These are phyloP conservation scores for Polypterus bichir DNA, from an alignment of 2,113 vertebrate genomes.

Conservation along the genomic window DNA sequence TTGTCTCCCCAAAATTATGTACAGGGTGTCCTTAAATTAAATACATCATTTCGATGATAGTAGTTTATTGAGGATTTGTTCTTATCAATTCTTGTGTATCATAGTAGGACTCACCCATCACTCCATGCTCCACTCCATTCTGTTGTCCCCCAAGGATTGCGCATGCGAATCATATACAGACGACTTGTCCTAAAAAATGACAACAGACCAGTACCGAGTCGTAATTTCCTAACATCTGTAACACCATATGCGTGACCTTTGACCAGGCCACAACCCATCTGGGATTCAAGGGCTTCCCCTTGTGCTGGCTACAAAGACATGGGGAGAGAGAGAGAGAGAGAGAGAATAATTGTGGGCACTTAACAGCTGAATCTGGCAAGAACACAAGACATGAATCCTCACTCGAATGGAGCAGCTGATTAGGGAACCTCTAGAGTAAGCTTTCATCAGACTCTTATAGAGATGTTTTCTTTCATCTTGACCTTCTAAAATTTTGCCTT, in stretches of 20 bases:
- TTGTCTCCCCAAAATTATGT: too few relatives aligned
- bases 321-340: background rate
- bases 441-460: conserved; percentile 47
- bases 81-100: too few relatives aligned
- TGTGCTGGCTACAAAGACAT: conserved; percentile 41
- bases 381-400: background rate
- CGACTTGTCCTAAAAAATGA: conserved; percentile 25
- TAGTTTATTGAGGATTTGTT: too few relatives aligned
- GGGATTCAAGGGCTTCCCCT: conserved; percentile 49
- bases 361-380: background rate
- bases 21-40: too few relatives aligned
- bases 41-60: too few relatives aligned
- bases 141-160: conserved; percentile 61
- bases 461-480: conserved; percentile 38
- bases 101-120: conserved; percentile 40
- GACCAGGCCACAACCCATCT: conserved; percentile 54
- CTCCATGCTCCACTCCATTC: conserved; percentile 67
- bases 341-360: background rate
- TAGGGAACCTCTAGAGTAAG: conserved; percentile 46
- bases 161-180: conserved; percentile 54
- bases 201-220: conserved; percentile 26
- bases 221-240: conserved; percentile 46
- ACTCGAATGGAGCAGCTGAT: conserved; percentile 65
- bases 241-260: conserved; percentile 61
- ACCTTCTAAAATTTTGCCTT: conserved; percentile 25